Percentiles rank a stretch among this genome's conserved stretches.
Conservation (phyloP, 1,140 invertebrate species). For the Drosophila paulistorum region DNA sequence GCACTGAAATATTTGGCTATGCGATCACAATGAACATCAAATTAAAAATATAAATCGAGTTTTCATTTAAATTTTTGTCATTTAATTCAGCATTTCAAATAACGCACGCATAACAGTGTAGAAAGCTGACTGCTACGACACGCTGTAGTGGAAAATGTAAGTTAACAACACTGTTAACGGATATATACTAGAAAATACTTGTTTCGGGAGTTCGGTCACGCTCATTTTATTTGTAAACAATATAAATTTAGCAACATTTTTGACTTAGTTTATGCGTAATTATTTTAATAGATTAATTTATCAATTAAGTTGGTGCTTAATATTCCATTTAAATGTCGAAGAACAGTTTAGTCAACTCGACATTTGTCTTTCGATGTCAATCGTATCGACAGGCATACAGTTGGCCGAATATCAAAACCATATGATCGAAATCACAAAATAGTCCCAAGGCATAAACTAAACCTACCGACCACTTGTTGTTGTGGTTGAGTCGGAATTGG, state of each 20-base stretch:
- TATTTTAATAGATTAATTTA: background rate
- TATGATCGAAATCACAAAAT: background rate
- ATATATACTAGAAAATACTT: too few species aligned
- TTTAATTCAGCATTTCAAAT: background rate
- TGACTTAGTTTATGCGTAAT: background rate
- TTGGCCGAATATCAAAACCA: background rate
- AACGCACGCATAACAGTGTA: background rate
- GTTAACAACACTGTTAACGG: background rate
- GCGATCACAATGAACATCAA: too few species aligned
- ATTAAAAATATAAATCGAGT: too few species aligned
- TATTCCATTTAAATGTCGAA: background rate
- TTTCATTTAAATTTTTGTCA: too few species aligned
- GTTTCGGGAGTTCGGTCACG: background rate
- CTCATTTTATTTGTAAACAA: conserved; percentile 1
- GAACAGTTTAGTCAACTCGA: too few species aligned
- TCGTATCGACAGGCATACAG: background rate
- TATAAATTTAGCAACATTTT: background rate
- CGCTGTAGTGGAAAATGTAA: background rate
- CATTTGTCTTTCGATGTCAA: background rate
- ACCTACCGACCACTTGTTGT: conserved; percentile 12
- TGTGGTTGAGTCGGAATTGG: background rate
- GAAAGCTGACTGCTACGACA: background rate
- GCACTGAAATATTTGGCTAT: too few species aligned
- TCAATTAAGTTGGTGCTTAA: background rate
- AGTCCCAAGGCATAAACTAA: background rate